phyloP scores from a whole-genome alignment of 2,888 invertebrate genomes.

The Hetaerina titia region DNA sequence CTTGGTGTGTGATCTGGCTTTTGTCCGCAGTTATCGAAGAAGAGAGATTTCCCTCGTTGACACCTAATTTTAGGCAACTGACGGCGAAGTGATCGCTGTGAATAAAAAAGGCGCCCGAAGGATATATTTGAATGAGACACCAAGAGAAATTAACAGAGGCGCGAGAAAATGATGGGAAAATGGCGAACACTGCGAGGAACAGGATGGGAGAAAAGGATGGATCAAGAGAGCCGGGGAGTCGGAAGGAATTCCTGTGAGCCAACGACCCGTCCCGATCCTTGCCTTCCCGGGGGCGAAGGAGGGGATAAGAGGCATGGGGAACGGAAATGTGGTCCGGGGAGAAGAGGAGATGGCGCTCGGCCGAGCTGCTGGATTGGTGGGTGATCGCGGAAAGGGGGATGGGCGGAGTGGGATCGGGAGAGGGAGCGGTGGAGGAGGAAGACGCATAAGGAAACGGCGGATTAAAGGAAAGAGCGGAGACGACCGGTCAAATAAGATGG shows the following conservation, averaged over 20 bases:
- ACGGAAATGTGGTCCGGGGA: too few species aligned
- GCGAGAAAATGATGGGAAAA: not conserved
- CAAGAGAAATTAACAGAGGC: not conserved
- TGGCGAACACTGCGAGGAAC: not conserved
- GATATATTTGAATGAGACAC: too few species aligned
- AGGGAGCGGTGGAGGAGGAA: not conserved
- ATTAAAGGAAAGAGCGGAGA: not conserved
- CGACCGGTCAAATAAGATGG: not conserved
- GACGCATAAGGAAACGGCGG: not conserved
- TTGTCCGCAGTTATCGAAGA: too few species aligned
- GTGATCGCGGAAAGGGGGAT: not conserved
- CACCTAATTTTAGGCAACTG: too few species aligned
- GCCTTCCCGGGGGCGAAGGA: too few species aligned
- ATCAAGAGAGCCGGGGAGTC: not conserved
- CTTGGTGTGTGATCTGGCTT: too few species aligned
- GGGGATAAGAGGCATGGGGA: too few species aligned
- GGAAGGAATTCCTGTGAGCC: not conserved
- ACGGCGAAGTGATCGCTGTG: too few species aligned
- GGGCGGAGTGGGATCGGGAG: not conserved
- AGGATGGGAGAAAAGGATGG: not conserved
- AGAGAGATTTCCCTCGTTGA: too few species aligned
- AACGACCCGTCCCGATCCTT: too few species aligned
- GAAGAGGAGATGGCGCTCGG: not conserved
- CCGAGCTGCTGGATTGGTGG: not conserved
- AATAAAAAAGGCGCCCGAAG: too few species aligned